Evolutionary conservation across 2,113 vertebrate genomes (phyloP).

Genomic region (Campylorhamphus procurvoides): DNA sequence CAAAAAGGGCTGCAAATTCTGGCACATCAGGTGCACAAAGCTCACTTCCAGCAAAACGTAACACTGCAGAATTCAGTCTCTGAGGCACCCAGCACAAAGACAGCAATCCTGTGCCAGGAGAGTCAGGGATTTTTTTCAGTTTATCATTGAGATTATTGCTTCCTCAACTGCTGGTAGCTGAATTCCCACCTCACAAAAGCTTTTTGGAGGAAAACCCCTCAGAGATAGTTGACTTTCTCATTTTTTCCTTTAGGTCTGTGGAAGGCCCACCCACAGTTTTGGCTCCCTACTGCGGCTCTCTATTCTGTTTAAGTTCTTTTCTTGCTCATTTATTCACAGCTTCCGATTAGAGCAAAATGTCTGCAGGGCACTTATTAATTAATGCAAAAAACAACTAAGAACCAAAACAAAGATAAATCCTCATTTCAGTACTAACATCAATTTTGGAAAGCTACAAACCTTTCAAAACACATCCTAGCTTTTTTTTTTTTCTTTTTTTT

Average conservation of each 20-base stretch:
- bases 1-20: neutral
- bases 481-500: neutral
- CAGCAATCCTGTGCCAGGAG: neutral
- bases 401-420: neutral
- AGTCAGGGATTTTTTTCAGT: neutral
- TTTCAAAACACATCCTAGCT: neutral
- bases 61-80: neutral
- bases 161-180: neutral
- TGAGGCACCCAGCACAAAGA: neutral
- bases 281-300: neutral
- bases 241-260: neutral
- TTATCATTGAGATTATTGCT: neutral
- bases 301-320: neutral
- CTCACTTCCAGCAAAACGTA: neutral
- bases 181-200: slow-evolving; percentile 2
- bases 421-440: neutral
- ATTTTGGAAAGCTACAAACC: neutral
- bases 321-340: neutral
- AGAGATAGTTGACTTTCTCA: neutral
- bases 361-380: neutral
- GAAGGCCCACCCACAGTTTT: slow-evolving; percentile 18
- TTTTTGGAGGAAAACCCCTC: neutral
- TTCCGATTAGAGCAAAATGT: slow-evolving; percentile 14
- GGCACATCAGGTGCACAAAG: neutral
- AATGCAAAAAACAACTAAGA: neutral